Evolutionary conservation across 2,113 vertebrate genomes (phyloP).

Genomic region (Dendropsophus ebraccatus): DNA sequence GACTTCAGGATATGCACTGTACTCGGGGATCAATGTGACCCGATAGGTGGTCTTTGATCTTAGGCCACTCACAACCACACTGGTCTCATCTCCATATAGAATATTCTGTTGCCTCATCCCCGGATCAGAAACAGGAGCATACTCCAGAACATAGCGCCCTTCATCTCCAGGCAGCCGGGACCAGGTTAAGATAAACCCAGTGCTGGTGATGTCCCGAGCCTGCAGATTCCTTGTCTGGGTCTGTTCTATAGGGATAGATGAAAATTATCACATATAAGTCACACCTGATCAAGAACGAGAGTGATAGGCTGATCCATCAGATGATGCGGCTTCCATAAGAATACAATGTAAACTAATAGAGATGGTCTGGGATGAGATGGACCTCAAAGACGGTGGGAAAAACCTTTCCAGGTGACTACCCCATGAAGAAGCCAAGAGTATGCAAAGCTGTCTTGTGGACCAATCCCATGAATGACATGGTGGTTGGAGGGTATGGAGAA

Average conservation of each 20-base stretch:
- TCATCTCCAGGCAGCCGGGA: constrained; percentile 72
- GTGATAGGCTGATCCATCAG: no score
- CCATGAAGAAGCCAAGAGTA: no score
- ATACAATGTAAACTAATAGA: no score
- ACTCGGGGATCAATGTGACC: constrained; percentile 81
- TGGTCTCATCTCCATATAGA: constrained; percentile 74
- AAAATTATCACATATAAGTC: not conserved
- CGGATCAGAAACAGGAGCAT: constrained; percentile 58
- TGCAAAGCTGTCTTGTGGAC: not conserved
- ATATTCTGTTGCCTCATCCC: constrained; percentile 65
- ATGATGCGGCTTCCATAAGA: no score
- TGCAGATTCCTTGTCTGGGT: constrained; percentile 80
- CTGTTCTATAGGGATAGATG: constrained; percentile 73
- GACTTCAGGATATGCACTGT: constrained; percentile 76
- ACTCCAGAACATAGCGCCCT: constrained; percentile 80
- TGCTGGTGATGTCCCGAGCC: constrained; percentile 79
- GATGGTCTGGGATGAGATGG: no score
- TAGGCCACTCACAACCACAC: constrained; percentile 72
- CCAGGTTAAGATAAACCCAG: constrained; percentile 83
- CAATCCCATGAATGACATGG: not conserved
- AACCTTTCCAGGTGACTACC: no score
- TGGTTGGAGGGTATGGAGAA: not conserved
- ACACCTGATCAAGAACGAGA: no score
- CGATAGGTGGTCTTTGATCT: constrained; percentile 81
- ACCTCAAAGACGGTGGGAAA: no score